Evolutionary conservation across 2,888 invertebrate species (phyloP).

Genomic region (Nephrocerus scutellatus): DNA sequence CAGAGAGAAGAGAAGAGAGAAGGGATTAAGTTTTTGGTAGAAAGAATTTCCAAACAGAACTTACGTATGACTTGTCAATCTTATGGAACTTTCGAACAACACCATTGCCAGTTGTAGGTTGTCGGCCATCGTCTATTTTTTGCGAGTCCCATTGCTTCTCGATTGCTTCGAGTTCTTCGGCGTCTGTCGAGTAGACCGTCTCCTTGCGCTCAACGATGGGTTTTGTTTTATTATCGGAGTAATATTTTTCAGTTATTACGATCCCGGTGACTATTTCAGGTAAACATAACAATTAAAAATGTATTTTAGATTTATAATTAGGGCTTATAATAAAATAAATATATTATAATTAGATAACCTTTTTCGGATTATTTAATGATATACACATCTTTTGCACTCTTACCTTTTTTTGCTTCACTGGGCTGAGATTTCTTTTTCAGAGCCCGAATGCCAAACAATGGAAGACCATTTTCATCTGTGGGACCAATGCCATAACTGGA

Average conservation of each 20-base stretch:
- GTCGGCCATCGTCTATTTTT: conserved; percentile 25
- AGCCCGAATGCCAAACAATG: conserved; percentile 72
- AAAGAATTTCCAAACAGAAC: too few relatives aligned
- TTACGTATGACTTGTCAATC: conserved; percentile 21
- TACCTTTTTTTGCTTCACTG: conserved; percentile 61
- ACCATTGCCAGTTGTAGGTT: conserved; percentile 20
- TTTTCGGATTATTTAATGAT: not conserved
- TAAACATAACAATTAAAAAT: not conserved
- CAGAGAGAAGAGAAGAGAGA: too few relatives aligned
- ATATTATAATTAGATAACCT: not conserved
- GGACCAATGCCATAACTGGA: conserved; percentile 80
- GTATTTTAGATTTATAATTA: not conserved
- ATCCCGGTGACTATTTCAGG: conserved; percentile 61
- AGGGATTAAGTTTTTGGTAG: too few relatives aligned
- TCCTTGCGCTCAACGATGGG: conserved; percentile 64
- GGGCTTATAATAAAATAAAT: not conserved
- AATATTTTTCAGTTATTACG: conserved; percentile 60
- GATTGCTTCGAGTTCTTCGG: conserved; percentile 44
- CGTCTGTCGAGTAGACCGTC: conserved; percentile 63
- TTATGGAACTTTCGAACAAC: conserved; percentile 31
- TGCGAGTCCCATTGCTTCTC: conserved; percentile 15
- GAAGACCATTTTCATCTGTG: conserved; percentile 70
- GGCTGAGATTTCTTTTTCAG: conserved; percentile 55
- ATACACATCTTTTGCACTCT: conserved; percentile 14
- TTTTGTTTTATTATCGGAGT: conserved; percentile 61